Base-by-base conservation (phyloP, 2,113 vertebrate genomes). In the Pseudorectes ferrugineus region DNA sequence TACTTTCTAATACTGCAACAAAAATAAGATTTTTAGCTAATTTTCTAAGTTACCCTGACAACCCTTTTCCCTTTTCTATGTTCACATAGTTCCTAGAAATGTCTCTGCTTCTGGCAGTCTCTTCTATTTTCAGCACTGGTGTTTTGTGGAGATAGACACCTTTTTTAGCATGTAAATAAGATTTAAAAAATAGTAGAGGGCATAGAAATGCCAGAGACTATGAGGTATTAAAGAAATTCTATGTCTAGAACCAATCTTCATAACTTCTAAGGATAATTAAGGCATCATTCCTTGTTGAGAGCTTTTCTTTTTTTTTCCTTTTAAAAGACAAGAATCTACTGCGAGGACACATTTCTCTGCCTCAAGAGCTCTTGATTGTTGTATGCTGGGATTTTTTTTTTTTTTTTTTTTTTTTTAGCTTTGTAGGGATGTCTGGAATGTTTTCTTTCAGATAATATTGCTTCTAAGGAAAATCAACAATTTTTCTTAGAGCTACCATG, bases 21-120 rank as follows among this genome's bases (percentile, higher is more conserved):
- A 55, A 82, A 82, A n/a, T 6, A 88, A 21, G 3, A 3, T 36
- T 61, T 65, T 17, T 36, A 67, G 6, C 8, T 14, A 13, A 21
- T 63, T 79, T 78, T 68, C 11, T 59, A 29, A 68, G 16, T 36
- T 20, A 70, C 3, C 3, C 2, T 49, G 20, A 38, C 23, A 73
- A 12, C 2, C 2, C 3, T n/a, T 86, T 48, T 35, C 7, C 4
- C 6, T 9, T 10, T 55, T 76, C 28, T 31, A 1, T 46, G 5
- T 66, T 67, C 12, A 40, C 14, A 52, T 0, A 48, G 3, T 9
- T 74, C 57, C 10, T 46, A 72, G 28, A 80, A 78, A 63, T 25
- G 1, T 23, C 4, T 92, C 46, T 79, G 25, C 12, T 74, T 77
- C 31, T 87, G 38, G 14, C 12, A 54, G 18, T 42, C 5, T 36